These are phyloP conservation scores for Tanytarsus gracilentus DNA, from an alignment of 2,888 invertebrate genomes.

Conservation along the genomic window DNA sequence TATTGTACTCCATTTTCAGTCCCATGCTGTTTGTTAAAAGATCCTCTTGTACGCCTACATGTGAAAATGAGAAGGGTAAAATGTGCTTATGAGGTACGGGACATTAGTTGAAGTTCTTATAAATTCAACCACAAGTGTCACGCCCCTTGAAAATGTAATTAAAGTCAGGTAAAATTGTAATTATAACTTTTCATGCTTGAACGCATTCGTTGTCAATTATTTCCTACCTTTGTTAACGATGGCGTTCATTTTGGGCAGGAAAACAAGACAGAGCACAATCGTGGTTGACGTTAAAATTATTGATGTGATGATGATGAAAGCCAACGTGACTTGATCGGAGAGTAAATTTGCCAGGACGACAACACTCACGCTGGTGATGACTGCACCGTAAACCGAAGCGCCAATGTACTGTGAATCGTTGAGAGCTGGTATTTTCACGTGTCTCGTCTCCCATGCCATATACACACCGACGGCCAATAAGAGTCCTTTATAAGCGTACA, in stretches of 20 bases:
- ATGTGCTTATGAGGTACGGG: background rate
- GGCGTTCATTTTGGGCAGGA: conserved; percentile 74
- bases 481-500: conserved; percentile 85
- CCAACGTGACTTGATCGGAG: conserved; percentile 68
- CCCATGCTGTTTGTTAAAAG: conserved; percentile 79
- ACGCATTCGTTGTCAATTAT: background rate
- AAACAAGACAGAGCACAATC: conserved; percentile 73
- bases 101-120: background rate
- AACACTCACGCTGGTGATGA: conserved; percentile 77
- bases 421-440: conserved; percentile 82
- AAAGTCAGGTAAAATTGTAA: too few species aligned
- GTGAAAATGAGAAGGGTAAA: background rate
- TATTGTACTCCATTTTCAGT: conserved; percentile 78
- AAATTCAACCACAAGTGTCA: too few species aligned
- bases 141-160: too few species aligned
- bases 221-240: conserved; percentile 56
- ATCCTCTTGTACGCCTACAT: background rate
- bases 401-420: conserved; percentile 93
- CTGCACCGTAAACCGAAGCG: conserved; percentile 84
- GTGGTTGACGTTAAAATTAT: conserved; percentile 80
- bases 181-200: too few species aligned
- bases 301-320: conserved; percentile 72
- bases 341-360: conserved; percentile 83
- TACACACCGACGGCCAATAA: conserved; percentile 82
- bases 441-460: conserved; percentile 93